A percentile compares a stretch with the other conserved stretches of the same genome.
Conservation (phyloP, 2,888 invertebrate species). For the Perizoma affinitatum region DNA sequence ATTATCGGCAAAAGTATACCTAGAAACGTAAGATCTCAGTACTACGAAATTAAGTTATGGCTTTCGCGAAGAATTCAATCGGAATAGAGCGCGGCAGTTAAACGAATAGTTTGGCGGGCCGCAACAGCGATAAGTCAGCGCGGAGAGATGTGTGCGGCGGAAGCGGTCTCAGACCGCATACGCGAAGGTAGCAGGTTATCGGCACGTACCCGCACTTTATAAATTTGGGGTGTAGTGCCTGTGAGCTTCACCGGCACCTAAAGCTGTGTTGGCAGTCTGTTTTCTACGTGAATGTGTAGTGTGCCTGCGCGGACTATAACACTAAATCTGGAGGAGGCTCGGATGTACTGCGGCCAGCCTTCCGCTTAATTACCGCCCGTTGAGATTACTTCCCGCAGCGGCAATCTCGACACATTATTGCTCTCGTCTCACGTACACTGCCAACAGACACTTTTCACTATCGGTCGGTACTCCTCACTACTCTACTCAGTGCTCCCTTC, state of each 20-base stretch:
- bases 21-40: slow-evolving; percentile 20
- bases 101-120: slow-evolving; percentile 56
- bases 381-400: slow-evolving; percentile 66
- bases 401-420: slow-evolving; percentile 54
- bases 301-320: slow-evolving; percentile 70
- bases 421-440: slow-evolving; percentile 35
- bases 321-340: slow-evolving; percentile 77
- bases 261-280: slow-evolving; percentile 1
- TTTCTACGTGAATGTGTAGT: slow-evolving; percentile 38
- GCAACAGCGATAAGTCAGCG: slow-evolving; percentile 60
- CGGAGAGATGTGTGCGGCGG: slow-evolving; percentile 55
- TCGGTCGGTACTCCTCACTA: slow-evolving; percentile 25
- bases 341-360: slow-evolving; percentile 65
- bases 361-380: slow-evolving; percentile 73
- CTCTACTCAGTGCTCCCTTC: slow-evolving; percentile 21
- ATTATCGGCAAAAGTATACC: background rate
- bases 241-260: too few species aligned
- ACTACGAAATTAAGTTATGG: slow-evolving; percentile 34
- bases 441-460: slow-evolving; percentile 43
- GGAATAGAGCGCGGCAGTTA: slow-evolving; percentile 52
- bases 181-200: slow-evolving; percentile 11
- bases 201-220: background rate
- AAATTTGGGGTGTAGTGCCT: too few species aligned
- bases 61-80: slow-evolving; percentile 38
- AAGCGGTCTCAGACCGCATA: slow-evolving; percentile 42